phyloP scores from a whole-genome alignment of 1,140 invertebrate species.

The Panulirus ornatus region DNA sequence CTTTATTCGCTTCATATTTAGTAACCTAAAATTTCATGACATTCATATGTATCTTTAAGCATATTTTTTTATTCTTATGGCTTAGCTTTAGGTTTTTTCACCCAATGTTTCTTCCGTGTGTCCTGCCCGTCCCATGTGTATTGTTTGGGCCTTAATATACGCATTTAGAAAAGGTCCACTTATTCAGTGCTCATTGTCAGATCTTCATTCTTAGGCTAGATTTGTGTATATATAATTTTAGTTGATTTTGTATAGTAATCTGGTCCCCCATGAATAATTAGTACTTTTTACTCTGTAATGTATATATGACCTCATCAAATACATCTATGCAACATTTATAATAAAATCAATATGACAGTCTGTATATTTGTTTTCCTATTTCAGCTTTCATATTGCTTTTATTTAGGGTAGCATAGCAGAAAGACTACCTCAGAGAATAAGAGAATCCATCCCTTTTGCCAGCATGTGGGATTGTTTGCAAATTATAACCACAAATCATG shows the following conservation, averaged over 20 bases:
- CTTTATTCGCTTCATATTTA: not conserved
- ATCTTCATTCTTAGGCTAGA: constrained; percentile 72
- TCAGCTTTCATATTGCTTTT: too few species aligned
- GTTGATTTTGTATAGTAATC: constrained; percentile 67
- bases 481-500: too few species aligned
- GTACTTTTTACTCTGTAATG: constrained; percentile 61
- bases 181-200: constrained; percentile 70
- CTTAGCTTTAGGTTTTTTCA: constrained; percentile 47
- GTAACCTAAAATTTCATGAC: not conserved
- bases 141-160: constrained; percentile 29
- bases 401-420: too few species aligned
- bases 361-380: not conserved
- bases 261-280: constrained; percentile 55
- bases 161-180: constrained; percentile 53
- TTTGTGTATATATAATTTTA: constrained; percentile 65
- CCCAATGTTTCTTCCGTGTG: constrained; percentile 23
- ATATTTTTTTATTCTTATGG: constrained; percentile 15
- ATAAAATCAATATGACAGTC: constrained; percentile 29
- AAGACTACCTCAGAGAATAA: too few species aligned
- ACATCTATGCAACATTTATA: constrained; percentile 58
- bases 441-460: too few species aligned
- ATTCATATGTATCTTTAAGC: not conserved
- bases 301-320: constrained; percentile 38
- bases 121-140: constrained; percentile 42
- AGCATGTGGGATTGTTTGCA: too few species aligned